These are phyloP conservation scores for Yponomeuta malinellus DNA, from an alignment of 2,888 invertebrate genomes.

Conservation along the genomic window DNA sequence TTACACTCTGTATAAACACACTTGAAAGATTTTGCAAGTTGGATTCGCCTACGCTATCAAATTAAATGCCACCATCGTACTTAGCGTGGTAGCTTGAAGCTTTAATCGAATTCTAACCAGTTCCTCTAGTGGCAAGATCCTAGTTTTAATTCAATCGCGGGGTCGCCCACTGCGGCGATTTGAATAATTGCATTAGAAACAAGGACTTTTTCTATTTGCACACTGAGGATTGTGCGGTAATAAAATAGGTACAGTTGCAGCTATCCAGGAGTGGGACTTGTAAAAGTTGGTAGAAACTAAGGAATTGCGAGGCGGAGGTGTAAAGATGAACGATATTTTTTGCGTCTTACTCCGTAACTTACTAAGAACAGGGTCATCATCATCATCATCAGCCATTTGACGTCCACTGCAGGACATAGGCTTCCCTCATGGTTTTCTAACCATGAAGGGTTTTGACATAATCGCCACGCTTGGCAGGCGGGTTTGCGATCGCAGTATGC, in stretches of 20 bases:
- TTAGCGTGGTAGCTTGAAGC: constrained; percentile 3
- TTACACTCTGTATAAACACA: too few species aligned
- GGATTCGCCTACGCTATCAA: neutral
- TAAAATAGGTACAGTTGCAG: neutral
- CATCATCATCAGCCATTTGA: too few species aligned
- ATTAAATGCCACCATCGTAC: neutral
- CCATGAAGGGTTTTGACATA: too few species aligned
- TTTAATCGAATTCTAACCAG: neutral
- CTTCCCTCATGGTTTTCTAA: too few species aligned
- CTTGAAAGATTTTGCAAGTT: neutral
- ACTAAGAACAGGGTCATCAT: too few species aligned
- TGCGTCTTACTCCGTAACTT: too few species aligned
- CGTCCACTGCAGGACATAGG: too few species aligned
- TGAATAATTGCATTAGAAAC: constrained; percentile 6
- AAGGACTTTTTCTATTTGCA: neutral
- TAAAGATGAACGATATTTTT: too few species aligned
- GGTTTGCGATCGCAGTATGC: too few species aligned
- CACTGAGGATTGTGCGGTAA: neutral
- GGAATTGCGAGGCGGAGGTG: too few species aligned
- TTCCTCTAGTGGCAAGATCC: neutral
- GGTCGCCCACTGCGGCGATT: neutral
- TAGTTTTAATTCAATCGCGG: constrained; percentile 4
- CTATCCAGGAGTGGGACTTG: neutral
- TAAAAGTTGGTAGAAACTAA: neutral
- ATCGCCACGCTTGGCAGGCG: too few species aligned